These are phyloP conservation scores for Falcaria lacertinaria DNA, from an alignment of 2,888 invertebrate species.

Conservation along the genomic window DNA sequence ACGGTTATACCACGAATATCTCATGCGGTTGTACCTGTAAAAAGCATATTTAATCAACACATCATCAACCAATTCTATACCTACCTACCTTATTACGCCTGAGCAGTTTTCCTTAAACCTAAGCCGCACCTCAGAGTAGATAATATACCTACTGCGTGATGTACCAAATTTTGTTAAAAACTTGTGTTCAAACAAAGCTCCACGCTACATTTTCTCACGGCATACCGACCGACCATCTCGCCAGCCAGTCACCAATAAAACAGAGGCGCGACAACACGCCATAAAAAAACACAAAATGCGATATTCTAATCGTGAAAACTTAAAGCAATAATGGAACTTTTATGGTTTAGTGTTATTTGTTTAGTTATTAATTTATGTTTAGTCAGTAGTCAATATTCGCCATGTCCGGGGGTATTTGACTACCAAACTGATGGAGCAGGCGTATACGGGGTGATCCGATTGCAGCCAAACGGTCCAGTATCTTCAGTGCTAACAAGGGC, in stretches of 20 bases:
- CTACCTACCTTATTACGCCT: too few relatives aligned
- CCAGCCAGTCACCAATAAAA: slow-evolving; percentile 31
- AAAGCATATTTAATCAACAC: too few relatives aligned
- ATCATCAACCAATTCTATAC: too few relatives aligned
- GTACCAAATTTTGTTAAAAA: not conserved
- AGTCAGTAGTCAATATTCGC: slow-evolving; percentile 39
- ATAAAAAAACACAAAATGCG: slow-evolving; percentile 17
- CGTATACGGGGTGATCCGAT: slow-evolving; percentile 42
- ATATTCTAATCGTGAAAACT: slow-evolving; percentile 16
- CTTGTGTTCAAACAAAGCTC: not conserved
- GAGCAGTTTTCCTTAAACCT: too few relatives aligned
- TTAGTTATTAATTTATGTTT: slow-evolving; percentile 28
- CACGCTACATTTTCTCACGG: not conserved
- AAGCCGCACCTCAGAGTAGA: too few relatives aligned
- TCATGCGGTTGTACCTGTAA: too few relatives aligned
- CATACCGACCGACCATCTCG: not conserved
- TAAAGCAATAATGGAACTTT: slow-evolving; percentile 8
- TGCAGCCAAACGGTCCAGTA: slow-evolving; percentile 37
- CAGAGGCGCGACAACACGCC: slow-evolving; percentile 32
- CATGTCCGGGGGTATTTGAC: slow-evolving; percentile 54
- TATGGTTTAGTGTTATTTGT: slow-evolving; percentile 24
- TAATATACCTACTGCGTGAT: too few relatives aligned
- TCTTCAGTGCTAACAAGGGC: slow-evolving; percentile 33
- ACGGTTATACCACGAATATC: too few relatives aligned
- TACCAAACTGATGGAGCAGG: slow-evolving; percentile 41